Conservation (phyloP, 2,797 vertebrate species). For the Chelmon rostratus region DNA sequence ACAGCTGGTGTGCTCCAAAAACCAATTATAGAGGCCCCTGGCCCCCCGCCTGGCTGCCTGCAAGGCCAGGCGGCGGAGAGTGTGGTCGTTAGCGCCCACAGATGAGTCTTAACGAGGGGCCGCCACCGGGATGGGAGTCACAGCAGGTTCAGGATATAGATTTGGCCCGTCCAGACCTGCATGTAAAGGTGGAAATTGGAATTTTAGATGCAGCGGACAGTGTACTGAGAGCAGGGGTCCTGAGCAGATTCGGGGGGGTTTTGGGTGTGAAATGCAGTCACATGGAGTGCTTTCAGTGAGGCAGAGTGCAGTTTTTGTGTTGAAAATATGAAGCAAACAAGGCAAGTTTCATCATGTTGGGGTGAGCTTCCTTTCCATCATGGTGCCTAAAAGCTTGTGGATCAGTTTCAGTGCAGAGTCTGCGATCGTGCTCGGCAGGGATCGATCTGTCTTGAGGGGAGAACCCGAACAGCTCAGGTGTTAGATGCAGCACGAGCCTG, state of each 20-base stretch:
- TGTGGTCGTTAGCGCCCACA: conserved; percentile 56
- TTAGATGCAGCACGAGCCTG: conserved; percentile 8
- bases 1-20: conserved; percentile 80
- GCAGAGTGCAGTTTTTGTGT: background rate
- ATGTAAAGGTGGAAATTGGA: conserved; percentile 43
- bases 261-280: background rate
- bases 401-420: background rate
- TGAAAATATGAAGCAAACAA: background rate
- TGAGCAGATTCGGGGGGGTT: background rate
- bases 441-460: conserved; percentile 10
- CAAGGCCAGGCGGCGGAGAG: background rate
- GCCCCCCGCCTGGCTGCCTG: conserved; percentile 50
- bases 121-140: conserved; percentile 22
- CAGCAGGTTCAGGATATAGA: conserved; percentile 44
- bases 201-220: conserved; percentile 43
- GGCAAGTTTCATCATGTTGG: background rate
- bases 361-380: background rate
- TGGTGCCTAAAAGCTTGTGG: background rate
- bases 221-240: background rate
- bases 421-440: background rate
- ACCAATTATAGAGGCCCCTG: conserved; percentile 67
- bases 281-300: too few relatives aligned
- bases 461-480: conserved; percentile 50
- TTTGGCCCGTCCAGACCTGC: conserved; percentile 1
- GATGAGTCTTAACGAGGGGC: conserved; percentile 52